phyloP scores from a whole-genome alignment of 2,113 vertebrate species.

The Anoura caudifer region DNA sequence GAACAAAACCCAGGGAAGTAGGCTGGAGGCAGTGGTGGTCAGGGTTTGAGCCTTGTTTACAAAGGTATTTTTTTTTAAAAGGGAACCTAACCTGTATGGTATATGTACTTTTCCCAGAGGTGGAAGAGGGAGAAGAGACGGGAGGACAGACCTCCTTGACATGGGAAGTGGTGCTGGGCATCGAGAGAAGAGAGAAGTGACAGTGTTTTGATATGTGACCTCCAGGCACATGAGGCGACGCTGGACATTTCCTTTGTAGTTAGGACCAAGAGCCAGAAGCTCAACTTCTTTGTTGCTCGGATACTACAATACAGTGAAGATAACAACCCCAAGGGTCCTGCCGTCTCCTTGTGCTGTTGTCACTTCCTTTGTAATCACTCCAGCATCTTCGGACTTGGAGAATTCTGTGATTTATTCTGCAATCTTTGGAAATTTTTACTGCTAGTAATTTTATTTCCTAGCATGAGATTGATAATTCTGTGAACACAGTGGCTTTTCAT shows the following conservation, averaged over 20 bases:
- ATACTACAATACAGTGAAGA: background rate
- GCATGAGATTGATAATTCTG: background rate
- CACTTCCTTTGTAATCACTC: background rate
- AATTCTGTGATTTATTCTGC: background rate
- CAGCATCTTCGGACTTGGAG: background rate
- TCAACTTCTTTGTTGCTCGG: background rate
- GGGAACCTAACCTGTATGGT: background rate
- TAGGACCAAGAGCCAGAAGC: background rate
- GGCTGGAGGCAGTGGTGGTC: background rate
- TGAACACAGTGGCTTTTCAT: slow-evolving; percentile 3
- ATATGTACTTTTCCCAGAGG: background rate
- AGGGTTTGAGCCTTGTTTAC: background rate
- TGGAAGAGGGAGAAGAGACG: background rate
- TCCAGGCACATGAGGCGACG: background rate
- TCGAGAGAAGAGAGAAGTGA: background rate
- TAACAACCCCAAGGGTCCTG: background rate
- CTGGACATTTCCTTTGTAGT: background rate
- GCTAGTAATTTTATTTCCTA: slow-evolving; percentile 23
- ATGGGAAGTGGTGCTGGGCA: background rate
- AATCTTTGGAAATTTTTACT: slow-evolving; percentile 28
- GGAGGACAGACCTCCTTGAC: background rate
- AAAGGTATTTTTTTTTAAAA: background rate
- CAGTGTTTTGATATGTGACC: background rate
- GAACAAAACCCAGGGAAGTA: background rate
- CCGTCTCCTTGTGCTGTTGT: background rate